Conservation (phyloP, 2,888 invertebrate species). For the Sinotaia quadrata region DNA sequence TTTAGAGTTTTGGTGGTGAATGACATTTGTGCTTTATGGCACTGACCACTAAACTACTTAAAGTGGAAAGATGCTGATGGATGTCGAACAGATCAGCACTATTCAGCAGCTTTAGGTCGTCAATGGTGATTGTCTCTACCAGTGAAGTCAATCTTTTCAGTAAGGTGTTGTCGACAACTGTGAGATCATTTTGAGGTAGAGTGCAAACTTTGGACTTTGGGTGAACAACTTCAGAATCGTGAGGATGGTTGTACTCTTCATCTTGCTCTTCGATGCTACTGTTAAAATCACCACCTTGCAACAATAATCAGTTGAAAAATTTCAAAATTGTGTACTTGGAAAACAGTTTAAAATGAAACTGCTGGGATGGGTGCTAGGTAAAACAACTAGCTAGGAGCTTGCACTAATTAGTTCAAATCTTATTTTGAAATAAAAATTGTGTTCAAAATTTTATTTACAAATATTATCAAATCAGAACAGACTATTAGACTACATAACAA, state of each 20-base stretch:
- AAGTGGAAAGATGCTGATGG: conserved; percentile 39
- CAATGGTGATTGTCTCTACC: conserved; percentile 16
- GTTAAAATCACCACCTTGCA: conserved; percentile 21
- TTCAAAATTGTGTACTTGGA: no score
- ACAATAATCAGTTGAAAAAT: no score
- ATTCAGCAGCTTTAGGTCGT: conserved; percentile 30
- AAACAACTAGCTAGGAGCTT: no score
- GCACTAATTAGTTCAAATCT: no score
- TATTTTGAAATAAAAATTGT: no score
- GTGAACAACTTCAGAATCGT: background rate
- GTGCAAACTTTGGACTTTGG: no score
- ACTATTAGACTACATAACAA: no score
- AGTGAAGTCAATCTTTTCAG: conserved; percentile 11
- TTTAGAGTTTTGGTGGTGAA: conserved; percentile 29
- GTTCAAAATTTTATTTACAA: no score
- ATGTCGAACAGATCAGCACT: conserved; percentile 39
- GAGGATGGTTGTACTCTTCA: background rate
- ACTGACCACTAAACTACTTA: conserved; percentile 39
- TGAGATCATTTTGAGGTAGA: background rate
- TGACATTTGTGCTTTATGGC: conserved; percentile 38
- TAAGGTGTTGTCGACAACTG: background rate
- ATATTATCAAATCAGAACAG: no score
- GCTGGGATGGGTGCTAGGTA: no score
- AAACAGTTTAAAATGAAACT: no score
- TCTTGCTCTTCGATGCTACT: conserved; percentile 23